These are phyloP conservation scores for Philopedon plagiatum DNA, from an alignment of 2,888 invertebrate species.

Conservation along the genomic window DNA sequence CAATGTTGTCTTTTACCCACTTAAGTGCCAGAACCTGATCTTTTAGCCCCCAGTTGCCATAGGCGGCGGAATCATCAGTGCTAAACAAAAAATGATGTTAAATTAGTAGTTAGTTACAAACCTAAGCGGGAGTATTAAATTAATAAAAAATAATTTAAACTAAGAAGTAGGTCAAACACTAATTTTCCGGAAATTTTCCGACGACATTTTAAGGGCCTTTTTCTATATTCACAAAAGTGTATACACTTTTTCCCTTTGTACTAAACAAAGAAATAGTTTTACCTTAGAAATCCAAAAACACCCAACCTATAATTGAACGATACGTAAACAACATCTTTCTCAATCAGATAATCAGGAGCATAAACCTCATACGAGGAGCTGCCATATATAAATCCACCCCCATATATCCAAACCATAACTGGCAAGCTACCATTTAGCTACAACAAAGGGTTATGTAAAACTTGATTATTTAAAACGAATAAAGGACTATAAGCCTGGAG, in stretches of 20 bases:
- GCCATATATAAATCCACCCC: constrained; percentile 63
- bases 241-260: too few species aligned
- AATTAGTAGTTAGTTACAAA: too few species aligned
- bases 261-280: constrained; percentile 65
- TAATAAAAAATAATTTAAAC: too few species aligned
- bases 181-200: too few species aligned
- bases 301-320: constrained; percentile 81
- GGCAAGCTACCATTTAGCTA: constrained; percentile 58
- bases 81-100: constrained; percentile 24
- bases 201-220: too few species aligned
- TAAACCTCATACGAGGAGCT: constrained; percentile 26
- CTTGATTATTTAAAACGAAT: too few species aligned
- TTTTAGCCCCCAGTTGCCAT: constrained; percentile 57
- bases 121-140: too few species aligned
- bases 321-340: constrained; percentile 76
- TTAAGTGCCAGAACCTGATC: constrained; percentile 57
- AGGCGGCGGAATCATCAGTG: constrained; percentile 53
- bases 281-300: constrained; percentile 78
- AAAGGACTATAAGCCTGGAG: too few species aligned
- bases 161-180: too few species aligned
- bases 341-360: constrained; percentile 69
- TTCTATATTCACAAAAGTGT: too few species aligned
- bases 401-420: constrained; percentile 66
- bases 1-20: constrained; percentile 56
- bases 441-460: not conserved